These are phyloP conservation scores for Elysia crispata DNA, from an alignment of 2,888 invertebrate species.

Conservation along the genomic window DNA sequence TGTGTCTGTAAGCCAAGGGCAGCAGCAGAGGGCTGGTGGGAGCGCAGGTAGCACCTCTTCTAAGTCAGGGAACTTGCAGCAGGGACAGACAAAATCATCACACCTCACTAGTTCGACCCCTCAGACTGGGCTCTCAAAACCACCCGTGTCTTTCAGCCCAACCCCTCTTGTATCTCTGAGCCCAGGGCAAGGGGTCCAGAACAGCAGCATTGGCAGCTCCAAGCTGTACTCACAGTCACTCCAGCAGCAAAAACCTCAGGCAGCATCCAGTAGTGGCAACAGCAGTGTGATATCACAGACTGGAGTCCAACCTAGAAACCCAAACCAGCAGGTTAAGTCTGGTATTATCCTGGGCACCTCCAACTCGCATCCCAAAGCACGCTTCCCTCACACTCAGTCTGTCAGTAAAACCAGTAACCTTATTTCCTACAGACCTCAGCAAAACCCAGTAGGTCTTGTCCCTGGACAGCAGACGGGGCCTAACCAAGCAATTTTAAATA, in stretches of 20 bases:
- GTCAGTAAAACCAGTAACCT: background rate
- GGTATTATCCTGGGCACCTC: background rate
- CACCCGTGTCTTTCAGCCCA: background rate
- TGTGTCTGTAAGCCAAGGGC: background rate
- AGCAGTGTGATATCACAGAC: too few species aligned
- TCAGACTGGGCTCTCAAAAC: background rate
- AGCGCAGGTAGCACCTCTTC: background rate
- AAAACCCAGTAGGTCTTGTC: background rate
- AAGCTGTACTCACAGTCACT: background rate
- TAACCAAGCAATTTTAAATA: too few species aligned
- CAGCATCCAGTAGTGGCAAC: too few species aligned
- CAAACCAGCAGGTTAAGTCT: constrained; percentile 17
- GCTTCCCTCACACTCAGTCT: background rate
- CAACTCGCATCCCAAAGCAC: background rate
- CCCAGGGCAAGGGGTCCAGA: constrained; percentile 22
- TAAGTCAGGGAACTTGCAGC: constrained; percentile 31
- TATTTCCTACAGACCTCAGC: background rate
- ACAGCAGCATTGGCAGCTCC: background rate
- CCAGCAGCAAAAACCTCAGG: background rate
- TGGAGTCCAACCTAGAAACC: background rate
- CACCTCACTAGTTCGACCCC: background rate
- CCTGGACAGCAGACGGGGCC: background rate
- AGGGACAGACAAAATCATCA: constrained; percentile 37
- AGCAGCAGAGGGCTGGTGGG: background rate
- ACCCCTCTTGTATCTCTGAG: background rate